Base-by-base conservation (phyloP, 2,888 invertebrate species). In the Barypeithes pellucidus region DNA sequence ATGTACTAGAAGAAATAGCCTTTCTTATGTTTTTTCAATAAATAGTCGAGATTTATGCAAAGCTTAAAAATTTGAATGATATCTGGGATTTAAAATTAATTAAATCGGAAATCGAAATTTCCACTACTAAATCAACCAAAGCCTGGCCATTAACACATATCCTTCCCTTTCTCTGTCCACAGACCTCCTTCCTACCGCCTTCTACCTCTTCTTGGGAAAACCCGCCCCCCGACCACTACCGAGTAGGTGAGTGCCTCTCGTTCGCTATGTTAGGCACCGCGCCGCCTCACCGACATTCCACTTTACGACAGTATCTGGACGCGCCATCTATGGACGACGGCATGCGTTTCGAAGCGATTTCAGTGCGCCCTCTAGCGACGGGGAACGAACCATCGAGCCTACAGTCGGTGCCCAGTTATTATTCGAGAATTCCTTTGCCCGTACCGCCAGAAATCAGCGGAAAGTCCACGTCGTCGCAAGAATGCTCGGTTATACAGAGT, bases 121-220 rank as follows among this genome's bases (percentile, higher is more conserved):
- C 12, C 24, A 7, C 9, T 5, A 29, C 9, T 47, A 71, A 72
- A 74, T 72, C 73, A 36, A 63, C 61, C 43, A n/a, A n/a, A n/a
- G 61, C 43, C 50, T 62, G 73, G 77, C 76, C 76, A 84, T 81
- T 82, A 80, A 82, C 80, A 82, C 82, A 82, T 80, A 87, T 89
- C 90, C 89, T 89, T 90, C 90, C 90, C 90, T 90, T 75, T 90
- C 89, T 91, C 89, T 91, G 90, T 91, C 90, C 89, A 89, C 91
- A 90, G 91, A 90, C 71, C 72, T 68, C 72, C 59, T 70, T 75
- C 75, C 75, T 73, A 33, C 18, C 75, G 60, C 73, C 73, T 68
- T 73, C 73, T 72, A 85, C 83, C 85, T 80, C 87, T 86, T 87
- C 87, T 86, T 87, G 87, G 88, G 87, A 87, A 83, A 86, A 86